A percentile compares a stretch with the other conserved stretches of the same genome.
Evolutionary conservation across 2,797 vertebrate genomes (phyloP).

Genomic region (Halcyon smyrnensis): DNA sequence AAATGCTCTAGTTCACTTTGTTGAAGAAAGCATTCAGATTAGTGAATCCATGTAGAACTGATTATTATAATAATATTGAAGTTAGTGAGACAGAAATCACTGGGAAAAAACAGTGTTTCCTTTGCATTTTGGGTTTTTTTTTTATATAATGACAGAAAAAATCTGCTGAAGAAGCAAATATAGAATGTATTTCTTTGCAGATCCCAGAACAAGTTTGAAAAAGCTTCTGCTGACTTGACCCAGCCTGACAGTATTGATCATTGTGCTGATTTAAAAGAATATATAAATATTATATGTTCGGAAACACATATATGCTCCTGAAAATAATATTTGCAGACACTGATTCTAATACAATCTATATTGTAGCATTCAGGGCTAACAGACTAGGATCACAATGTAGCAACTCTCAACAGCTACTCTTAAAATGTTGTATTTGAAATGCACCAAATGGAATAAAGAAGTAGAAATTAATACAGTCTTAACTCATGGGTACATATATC

Average conservation of each 20-base stretch:
- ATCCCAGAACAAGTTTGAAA: not conserved
- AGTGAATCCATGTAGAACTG: not conserved
- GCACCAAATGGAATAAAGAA: conserved; percentile 6
- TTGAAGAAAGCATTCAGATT: not conserved
- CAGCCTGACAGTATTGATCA: not conserved
- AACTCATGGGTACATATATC: not conserved
- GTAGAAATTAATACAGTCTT: not conserved
- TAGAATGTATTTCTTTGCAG: not conserved
- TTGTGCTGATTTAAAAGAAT: not conserved
- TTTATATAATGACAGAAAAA: not conserved
- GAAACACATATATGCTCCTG: not conserved
- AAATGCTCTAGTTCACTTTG: not conserved
- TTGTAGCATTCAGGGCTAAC: not conserved
- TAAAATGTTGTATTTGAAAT: not conserved
- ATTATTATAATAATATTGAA: not conserved
- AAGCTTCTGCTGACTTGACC: not conserved
- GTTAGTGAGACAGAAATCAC: not conserved
- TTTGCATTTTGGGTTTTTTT: not conserved
- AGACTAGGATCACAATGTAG: not conserved
- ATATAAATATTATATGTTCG: not conserved
- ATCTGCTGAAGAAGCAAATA: not conserved
- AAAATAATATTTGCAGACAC: not conserved
- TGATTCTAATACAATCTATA: not conserved
- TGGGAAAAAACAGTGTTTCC: not conserved
- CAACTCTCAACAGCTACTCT: not conserved